Conservation (phyloP, 2,797 vertebrate species). For the Anolis apletophallus region DNA sequence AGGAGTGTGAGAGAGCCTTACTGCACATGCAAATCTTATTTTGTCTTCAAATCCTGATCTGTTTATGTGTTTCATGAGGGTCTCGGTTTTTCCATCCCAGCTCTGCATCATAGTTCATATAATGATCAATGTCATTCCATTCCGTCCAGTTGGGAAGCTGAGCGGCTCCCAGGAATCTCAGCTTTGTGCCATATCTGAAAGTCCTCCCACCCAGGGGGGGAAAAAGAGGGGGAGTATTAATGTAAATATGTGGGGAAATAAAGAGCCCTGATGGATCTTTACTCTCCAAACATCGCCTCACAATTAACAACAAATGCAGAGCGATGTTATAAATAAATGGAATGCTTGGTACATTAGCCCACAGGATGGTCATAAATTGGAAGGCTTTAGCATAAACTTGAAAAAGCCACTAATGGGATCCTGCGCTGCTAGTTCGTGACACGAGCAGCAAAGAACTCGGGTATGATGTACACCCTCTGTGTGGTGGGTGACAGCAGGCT, state of each 20-base stretch:
- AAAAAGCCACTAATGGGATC: conserved; percentile 75
- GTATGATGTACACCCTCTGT: conserved; percentile 48
- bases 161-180: neutral
- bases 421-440: conserved; percentile 67
- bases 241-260: conserved; percentile 60
- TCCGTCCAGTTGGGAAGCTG: neutral
- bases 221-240: conserved; percentile 42
- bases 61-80: neutral
- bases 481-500: conserved; percentile 39
- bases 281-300: conserved; percentile 74
- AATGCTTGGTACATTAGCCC: conserved; percentile 72
- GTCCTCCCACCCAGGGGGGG: too few species aligned
- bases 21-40: neutral
- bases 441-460: conserved; percentile 50
- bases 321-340: conserved; percentile 71
- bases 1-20: too few species aligned
- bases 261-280: conserved; percentile 67
- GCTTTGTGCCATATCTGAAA: neutral
- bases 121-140: neutral
- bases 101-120: neutral
- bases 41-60: neutral
- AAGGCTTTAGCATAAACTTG: conserved; percentile 70
- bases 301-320: conserved; percentile 75
- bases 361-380: conserved; percentile 73
- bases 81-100: neutral